Evolutionary conservation across 2,888 invertebrate species (phyloP), one percentile per base, ranked within the genome.

Genomic region (Harpagoxenus sublaevis): DNA sequence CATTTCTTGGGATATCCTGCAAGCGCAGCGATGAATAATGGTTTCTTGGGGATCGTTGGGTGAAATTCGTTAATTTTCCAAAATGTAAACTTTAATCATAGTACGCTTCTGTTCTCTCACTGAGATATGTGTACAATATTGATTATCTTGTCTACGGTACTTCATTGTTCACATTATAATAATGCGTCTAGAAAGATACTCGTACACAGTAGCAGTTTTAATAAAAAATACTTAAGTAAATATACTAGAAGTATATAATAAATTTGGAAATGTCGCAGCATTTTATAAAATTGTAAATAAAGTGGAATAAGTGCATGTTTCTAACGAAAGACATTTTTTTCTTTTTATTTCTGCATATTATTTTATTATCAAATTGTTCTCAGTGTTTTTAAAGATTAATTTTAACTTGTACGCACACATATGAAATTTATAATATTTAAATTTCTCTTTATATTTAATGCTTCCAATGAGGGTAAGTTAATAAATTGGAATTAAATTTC

Each of bases 21-120:
- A 42, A 45, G 45, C 45, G 73, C 18, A 8, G 45, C n/a, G 31
- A 48, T 74, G 74, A 74, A 60, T 60, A 31, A 74, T 74, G 45
- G 74, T 62, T 60, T 74, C 74, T 74, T 31, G 45, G 74, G 60
- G 74, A 74, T 74, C 74, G 60, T 60, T 31, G 31, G 31, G 31
- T 48, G n/a, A 74, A 60, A 74, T 74, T 74, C 60, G 60, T 74
- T 74, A 62, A 74, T 62, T 45, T 62, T 15, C 45, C 31, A 45
- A 60, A 62, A 62, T 62, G 3, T 62, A 48, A 62, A 74, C 48
- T 74, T 74, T 74, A n/a, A 48, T n/a, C n/a, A 48, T 31, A 60
- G 73, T 45, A 31, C 1, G 45, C 45, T 28, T 10, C 0, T 10
- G 35, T 6, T 35, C 6, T 35, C n/a, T 23, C 18, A 15, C 23